Percentiles rank a stretch among this genome's conserved stretches.
These are phyloP conservation scores for Melanotaenia parkinsoni DNA, from an alignment of 2,797 vertebrate genomes.

Conservation along the genomic window DNA sequence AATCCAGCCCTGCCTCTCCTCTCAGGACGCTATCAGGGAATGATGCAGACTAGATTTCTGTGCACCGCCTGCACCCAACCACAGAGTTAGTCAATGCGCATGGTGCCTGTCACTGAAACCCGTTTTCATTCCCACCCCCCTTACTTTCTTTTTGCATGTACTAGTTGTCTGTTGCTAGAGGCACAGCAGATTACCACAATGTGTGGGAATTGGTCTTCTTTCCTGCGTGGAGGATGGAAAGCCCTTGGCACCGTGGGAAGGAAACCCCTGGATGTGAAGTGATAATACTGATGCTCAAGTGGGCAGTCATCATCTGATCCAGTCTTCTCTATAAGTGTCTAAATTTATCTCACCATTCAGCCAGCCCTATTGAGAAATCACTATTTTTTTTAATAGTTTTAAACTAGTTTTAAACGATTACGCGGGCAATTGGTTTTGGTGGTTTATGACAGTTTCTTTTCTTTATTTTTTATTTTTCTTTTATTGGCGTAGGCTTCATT, in stretches of 20 bases:
- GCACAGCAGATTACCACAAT: slow-evolving; percentile 56
- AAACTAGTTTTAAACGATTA: background rate
- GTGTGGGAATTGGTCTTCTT: slow-evolving; percentile 69
- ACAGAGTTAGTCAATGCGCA: slow-evolving; percentile 75
- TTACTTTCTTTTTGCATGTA: slow-evolving; percentile 15
- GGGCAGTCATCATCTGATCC: slow-evolving; percentile 70
- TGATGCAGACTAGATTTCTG: slow-evolving; percentile 75
- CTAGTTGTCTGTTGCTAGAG: slow-evolving; percentile 52
- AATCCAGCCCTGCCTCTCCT: slow-evolving; percentile 55
- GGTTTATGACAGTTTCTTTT: background rate
- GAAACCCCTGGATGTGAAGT: slow-evolving; percentile 83
- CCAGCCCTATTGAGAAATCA: slow-evolving; percentile 10
- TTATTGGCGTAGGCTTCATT: background rate
- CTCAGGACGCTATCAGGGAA: slow-evolving; percentile 72
- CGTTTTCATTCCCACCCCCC: slow-evolving; percentile 31
- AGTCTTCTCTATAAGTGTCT: slow-evolving; percentile 40
- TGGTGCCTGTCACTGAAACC: slow-evolving; percentile 67
- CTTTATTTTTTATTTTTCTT: background rate
- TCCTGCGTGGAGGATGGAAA: slow-evolving; percentile 71
- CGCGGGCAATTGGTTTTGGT: background rate
- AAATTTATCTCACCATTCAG: slow-evolving; percentile 40
- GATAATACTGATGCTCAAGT: slow-evolving; percentile 67
- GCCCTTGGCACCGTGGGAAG: slow-evolving; percentile 81
- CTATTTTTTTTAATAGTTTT: background rate
- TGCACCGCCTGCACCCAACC: slow-evolving; percentile 56